Evolutionary conservation across 2,113 vertebrate genomes (phyloP).

Genomic region (Ranitomeya variabilis): DNA sequence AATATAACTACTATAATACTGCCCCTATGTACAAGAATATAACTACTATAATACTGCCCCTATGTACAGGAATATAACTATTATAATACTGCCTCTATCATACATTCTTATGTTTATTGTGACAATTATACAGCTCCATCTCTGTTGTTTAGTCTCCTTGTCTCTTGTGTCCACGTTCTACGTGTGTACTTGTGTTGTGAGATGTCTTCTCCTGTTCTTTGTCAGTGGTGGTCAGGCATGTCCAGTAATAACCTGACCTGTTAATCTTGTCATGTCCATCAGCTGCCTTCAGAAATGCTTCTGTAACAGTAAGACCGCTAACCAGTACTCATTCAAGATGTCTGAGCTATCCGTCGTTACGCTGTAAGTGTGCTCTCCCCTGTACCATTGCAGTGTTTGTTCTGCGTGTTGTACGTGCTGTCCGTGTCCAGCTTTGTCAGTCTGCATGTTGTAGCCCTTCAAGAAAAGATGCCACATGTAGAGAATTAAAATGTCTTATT

Average conservation of each 20-base stretch:
- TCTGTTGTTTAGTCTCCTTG: neutral
- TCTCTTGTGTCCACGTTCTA: neutral
- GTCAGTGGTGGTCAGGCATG: constrained; percentile 64
- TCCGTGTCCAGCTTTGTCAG: constrained; percentile 42
- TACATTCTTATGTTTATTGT: too few species aligned
- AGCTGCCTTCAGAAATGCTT: constrained; percentile 99
- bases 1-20: constrained; percentile 5
- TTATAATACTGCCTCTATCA: neutral
- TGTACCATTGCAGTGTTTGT: constrained; percentile 69
- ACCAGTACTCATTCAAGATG: constrained; percentile 99
- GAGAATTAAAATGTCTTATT: too few species aligned
- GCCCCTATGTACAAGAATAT: neutral
- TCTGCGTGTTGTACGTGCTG: constrained; percentile 65
- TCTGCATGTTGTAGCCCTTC: constrained; percentile 64
- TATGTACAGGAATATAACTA: neutral
- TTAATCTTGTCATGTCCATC: constrained; percentile 95
- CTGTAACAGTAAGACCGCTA: constrained; percentile 97
- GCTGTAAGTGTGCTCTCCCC: constrained; percentile 92
- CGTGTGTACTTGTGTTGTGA: neutral
- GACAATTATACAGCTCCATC: neutral
- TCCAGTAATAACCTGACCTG: constrained; percentile 70
- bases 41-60: neutral
- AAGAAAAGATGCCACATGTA: neutral
- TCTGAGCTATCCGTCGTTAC: constrained; percentile 99
- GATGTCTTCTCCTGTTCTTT: constrained; percentile 52